Base-by-base conservation (phyloP, 2,797 vertebrate species). In the Gorsachius magnificus region DNA sequence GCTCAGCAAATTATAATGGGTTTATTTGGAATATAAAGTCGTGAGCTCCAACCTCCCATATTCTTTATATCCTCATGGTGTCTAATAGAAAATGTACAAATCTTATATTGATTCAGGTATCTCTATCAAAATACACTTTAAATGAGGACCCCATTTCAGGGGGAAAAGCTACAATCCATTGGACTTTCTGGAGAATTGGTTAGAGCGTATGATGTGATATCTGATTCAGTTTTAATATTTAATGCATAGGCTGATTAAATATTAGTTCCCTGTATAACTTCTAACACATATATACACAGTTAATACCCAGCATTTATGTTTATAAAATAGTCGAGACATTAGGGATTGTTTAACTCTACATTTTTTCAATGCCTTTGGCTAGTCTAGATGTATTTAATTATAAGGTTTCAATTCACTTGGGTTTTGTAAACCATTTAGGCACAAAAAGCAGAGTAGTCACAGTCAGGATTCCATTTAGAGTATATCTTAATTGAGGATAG, bases 361-460 rank as follows among this genome's bases (percentile, higher is more conserved):
- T 24, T 31, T 83, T 74, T 84, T 36, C 17, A 60, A 95, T 97
- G 94, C 92, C 81, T 92, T 83, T 94, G 66, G 96, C 83, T 95
- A 91, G 35, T 90, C 43, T 92, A 91, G 48, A 88, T 92, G 53
- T 94, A 80, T 83, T 96, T 96, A 94, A 96, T 94, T 94, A 77
- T 88, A 60, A 75, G n/a, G 33, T 84, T 95, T 93, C 61, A 92
- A 72, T 83, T 96, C 94, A 84, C 66, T 91, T 87, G 94, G 85
- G 90, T 76, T 94, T 96, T 95, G 90, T 95, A 95, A 96, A 95
- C 36, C 60, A 28, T 92, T 97, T 75, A 95, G 63, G 24, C 84
- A 80, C 38, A 68, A 82, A 90, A 95, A 87, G 36, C 79, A 82
- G 64, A 91, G 72, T 24, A 94, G 64, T 92, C 53, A 83, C 48